phyloP scores from a whole-genome alignment of 2,113 vertebrate species.

The Tauraco erythrolophus region DNA sequence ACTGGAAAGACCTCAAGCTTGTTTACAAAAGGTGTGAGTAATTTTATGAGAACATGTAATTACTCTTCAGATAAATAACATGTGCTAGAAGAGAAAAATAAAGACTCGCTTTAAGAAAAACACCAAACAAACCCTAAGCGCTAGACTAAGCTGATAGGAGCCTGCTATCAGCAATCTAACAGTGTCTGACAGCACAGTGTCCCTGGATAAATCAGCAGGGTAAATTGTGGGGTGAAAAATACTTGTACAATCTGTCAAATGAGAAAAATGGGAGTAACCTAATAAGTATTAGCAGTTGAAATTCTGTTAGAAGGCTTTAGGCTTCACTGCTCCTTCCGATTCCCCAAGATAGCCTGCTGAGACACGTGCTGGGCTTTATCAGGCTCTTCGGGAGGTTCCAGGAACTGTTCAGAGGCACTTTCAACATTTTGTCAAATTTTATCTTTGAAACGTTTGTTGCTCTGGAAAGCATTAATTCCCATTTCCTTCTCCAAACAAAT shows the following conservation, averaged over 20 bases:
- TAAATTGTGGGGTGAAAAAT: not conserved
- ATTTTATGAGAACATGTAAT: slow-evolving; percentile 38
- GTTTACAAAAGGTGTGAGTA: slow-evolving; percentile 96
- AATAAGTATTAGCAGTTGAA: not conserved
- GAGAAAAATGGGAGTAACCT: not conserved
- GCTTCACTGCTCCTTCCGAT: not conserved
- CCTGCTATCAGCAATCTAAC: not conserved
- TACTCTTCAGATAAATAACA: not conserved
- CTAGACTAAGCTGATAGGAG: not conserved
- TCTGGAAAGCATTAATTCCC: not conserved
- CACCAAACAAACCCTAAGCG: not conserved
- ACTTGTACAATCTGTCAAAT: not conserved
- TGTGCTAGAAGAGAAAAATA: not conserved
- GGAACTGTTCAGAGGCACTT: not conserved
- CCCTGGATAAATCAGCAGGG: not conserved
- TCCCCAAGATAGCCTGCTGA: not conserved
- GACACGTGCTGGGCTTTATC: not conserved
- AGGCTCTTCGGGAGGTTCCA: not conserved
- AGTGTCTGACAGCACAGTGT: not conserved
- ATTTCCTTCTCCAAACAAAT: not conserved
- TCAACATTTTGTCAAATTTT: not conserved
- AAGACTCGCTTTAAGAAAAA: not conserved
- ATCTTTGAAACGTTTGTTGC: not conserved
- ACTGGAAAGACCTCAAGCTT: slow-evolving; percentile 97
- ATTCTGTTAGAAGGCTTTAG: not conserved